These are phyloP conservation scores for Hippoglossus hippoglossus DNA, from an alignment of 2,797 vertebrate genomes.

Conservation along the genomic window DNA sequence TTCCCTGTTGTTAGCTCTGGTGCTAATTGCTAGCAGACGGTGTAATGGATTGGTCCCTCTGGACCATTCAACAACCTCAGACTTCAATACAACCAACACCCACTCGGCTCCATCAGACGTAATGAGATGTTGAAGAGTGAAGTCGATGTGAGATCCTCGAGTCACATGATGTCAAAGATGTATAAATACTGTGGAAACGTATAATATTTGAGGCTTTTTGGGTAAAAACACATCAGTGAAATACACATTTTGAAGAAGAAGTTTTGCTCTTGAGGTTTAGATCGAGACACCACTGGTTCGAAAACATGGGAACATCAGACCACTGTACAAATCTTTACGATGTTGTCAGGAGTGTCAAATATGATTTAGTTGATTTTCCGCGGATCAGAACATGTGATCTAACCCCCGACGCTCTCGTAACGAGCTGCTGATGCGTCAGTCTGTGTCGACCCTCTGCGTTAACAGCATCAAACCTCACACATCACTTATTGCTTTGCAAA, in stretches of 20 bases:
- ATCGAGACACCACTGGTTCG: too few species aligned
- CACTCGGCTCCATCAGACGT: slow-evolving; percentile 10
- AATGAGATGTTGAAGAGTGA: slow-evolving; percentile 3
- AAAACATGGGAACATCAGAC: too few species aligned
- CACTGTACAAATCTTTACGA: background rate
- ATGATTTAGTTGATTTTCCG: background rate
- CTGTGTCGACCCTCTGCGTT: background rate
- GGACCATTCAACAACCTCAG: slow-evolving; percentile 33
- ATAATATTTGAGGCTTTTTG: too few species aligned
- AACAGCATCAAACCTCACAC: slow-evolving; percentile 16
- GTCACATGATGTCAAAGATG: background rate
- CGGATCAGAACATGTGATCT: slow-evolving; percentile 7
- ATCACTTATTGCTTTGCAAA: slow-evolving; percentile 20
- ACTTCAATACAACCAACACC: slow-evolving; percentile 34
- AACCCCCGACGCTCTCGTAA: background rate
- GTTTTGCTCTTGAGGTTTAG: too few species aligned
- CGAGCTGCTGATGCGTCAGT: slow-evolving; percentile 19
- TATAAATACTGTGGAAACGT: too few species aligned
- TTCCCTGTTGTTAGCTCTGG: slow-evolving; percentile 55
- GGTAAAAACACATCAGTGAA: too few species aligned
- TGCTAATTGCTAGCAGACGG: slow-evolving; percentile 65
- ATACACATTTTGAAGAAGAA: too few species aligned
- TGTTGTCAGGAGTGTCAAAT: slow-evolving; percentile 1
- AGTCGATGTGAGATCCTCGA: background rate
- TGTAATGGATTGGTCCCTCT: slow-evolving; percentile 60